Evolutionary conservation across 2,888 invertebrate species (phyloP), one percentile per base, ranked within the genome.

Genomic region (Napeogenes sylphis): DNA sequence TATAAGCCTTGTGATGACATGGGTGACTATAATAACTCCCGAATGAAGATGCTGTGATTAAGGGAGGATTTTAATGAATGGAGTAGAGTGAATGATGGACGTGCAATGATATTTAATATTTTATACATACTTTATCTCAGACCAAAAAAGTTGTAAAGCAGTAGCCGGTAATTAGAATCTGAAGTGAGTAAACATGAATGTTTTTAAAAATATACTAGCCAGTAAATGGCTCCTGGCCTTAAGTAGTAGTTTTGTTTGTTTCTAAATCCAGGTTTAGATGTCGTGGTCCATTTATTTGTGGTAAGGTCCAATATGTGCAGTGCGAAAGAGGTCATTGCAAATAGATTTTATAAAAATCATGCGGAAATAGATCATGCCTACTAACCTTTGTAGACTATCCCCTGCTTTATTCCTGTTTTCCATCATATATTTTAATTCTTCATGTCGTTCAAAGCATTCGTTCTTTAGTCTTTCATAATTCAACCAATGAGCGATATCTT

Each of bases 401-500:
- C 78, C 77, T 51, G 78, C 69, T 75, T 83, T 84, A 68, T 81
- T 84, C 70, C 77, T 83, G 63, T 79, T 80, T 55, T 84, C 81
- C 78, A 89, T 75, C 80, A 88, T 83, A 66, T 79, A 81, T 53
- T 80, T 85, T 51, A 90, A 68, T 65, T 90, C 83, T 60, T 87
- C 82, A 60, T 90, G 90, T 66, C 83, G 74, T 60, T 79, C 79
- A 32, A 90, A 64, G 75, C 94, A 94, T 72, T 91, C 87, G 64
- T 83, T 83, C 81, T 92, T 92, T 73, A 94, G 83, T 73, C 83
- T 83, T 55, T 87, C 90, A 76, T 93, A 93, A 74, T 94, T 84
- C 64, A 94, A 80, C 92, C 94, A 93, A 55, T 76, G 78, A 38
- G 86, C 85, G 66, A 92, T 79, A 69, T 91, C 87, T 61, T 79